A percentile compares a stretch with the other conserved stretches of the same genome.
phyloP scores from a whole-genome alignment of 2,888 invertebrate species.

The Neocrepidodera transversa region DNA sequence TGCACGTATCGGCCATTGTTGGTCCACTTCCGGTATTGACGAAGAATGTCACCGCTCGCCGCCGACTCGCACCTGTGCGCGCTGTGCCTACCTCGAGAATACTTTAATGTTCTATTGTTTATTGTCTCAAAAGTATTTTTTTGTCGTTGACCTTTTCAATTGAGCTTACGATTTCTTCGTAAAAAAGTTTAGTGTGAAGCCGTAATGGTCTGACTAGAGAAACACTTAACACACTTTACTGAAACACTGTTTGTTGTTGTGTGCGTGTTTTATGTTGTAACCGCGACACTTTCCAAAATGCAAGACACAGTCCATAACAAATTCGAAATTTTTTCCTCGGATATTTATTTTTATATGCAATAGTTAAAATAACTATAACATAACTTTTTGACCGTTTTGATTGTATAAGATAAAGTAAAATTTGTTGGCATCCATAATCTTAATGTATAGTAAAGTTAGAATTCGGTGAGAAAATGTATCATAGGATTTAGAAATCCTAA shows the following conservation, averaged over 20 bases:
- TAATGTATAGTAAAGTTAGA: no score
- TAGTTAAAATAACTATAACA: no score
- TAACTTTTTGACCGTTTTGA: no score
- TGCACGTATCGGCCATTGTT: constrained; percentile 58
- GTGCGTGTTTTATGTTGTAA: constrained; percentile 5
- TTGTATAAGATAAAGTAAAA: no score
- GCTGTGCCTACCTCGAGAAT: constrained; percentile 33
- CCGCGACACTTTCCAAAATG: constrained; percentile 2
- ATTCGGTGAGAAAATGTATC: no score
- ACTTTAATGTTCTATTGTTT: constrained; percentile 39
- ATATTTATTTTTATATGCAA: no score
- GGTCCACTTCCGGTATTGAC: constrained; percentile 56
- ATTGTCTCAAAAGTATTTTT: constrained; percentile 36
- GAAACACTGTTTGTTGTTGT: constrained; percentile 13
- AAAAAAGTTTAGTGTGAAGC: constrained; percentile 22
- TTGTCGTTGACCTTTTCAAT: constrained; percentile 28
- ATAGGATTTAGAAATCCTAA: no score
- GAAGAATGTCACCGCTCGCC: constrained; percentile 44
- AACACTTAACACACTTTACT: constrained; percentile 29
- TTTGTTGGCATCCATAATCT: no score
- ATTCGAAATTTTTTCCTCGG: no score
- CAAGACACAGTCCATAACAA: background rate
- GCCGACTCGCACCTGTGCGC: constrained; percentile 46
- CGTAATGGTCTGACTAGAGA: constrained; percentile 11
- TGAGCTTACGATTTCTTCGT: constrained; percentile 29